These are phyloP conservation scores for Aethina tumida DNA, from an alignment of 1,140 invertebrate species.

Conservation along the genomic window DNA sequence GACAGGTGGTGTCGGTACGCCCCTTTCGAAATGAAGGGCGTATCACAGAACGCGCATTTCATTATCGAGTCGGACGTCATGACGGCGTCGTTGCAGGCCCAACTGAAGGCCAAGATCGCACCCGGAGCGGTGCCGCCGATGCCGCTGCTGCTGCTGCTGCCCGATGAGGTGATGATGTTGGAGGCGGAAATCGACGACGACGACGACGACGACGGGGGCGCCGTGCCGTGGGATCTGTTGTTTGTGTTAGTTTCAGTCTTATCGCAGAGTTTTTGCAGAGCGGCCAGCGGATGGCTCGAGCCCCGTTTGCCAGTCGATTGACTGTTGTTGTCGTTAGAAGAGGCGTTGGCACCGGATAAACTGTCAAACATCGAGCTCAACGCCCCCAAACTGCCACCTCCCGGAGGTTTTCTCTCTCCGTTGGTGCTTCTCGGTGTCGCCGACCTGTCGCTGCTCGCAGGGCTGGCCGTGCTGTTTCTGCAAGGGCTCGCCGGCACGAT, in stretches of 20 bases:
- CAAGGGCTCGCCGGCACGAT: constrained; percentile 43
- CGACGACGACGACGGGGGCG: constrained; percentile 27
- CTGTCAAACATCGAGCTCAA: constrained; percentile 85
- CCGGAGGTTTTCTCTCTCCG: constrained; percentile 38
- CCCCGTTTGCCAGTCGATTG: constrained; percentile 44
- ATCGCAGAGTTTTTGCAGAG: constrained; percentile 88
- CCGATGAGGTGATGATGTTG: constrained; percentile 25
- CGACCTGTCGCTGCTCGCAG: constrained; percentile 62
- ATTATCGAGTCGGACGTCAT: constrained; percentile 78
- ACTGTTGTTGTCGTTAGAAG: constrained; percentile 37
- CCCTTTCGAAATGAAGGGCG: constrained; percentile 91
- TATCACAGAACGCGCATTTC: constrained; percentile 95
- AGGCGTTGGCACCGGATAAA: constrained; percentile 48
- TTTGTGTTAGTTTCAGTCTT: constrained; percentile 72
- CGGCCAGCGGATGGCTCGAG: constrained; percentile 80
- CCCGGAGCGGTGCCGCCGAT: constrained; percentile 53
- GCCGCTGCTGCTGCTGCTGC: constrained; percentile 20
- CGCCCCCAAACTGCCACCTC: constrained; percentile 64
- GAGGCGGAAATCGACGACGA: constrained; percentile 23
- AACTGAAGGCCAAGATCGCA: constrained; percentile 82
- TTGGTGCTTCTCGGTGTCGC: constrained; percentile 58
- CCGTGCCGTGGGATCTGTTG: constrained; percentile 33
- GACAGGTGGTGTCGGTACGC: constrained; percentile 93
- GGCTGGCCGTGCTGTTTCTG: constrained; percentile 52
- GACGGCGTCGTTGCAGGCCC: constrained; percentile 87